phyloP scores from a whole-genome alignment of 2,888 invertebrate species.

The Caenorhabditis sinica region DNA sequence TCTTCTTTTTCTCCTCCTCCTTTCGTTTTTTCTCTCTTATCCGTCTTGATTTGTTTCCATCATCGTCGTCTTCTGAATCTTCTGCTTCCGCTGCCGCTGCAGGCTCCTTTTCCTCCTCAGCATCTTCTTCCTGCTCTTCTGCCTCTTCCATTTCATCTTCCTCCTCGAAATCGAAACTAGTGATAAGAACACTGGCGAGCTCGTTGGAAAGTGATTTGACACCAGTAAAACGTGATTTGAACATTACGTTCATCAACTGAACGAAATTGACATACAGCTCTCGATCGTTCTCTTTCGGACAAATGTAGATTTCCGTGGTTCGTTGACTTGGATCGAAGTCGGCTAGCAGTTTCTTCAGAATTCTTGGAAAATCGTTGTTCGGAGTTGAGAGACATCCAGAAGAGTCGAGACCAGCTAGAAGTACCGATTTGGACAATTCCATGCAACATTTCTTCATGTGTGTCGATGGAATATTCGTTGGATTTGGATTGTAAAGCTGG shows the following conservation, averaged over 20 bases:
- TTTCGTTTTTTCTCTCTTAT: conserved; percentile 14
- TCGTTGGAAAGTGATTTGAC: conserved; percentile 46
- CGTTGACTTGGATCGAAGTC: conserved; percentile 26
- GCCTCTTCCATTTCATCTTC: conserved; percentile 19
- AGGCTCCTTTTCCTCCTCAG: conserved; percentile 21
- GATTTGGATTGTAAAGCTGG: conserved; percentile 35
- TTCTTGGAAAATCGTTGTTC: conserved; percentile 31
- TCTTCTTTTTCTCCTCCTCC: conserved; percentile 5
- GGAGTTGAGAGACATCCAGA: conserved; percentile 12
- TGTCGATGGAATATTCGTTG: conserved; percentile 21
- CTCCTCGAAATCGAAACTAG: conserved; percentile 36
- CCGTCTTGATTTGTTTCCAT: neutral
- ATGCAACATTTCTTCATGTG: conserved; percentile 60
- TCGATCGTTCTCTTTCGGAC: conserved; percentile 65
- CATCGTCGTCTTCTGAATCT: conserved; percentile 6
- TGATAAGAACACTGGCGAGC: conserved; percentile 22
- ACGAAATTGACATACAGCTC: conserved; percentile 70
- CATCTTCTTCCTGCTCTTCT: conserved; percentile 14
- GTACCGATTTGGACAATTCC: conserved; percentile 58
- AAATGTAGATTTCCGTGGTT: conserved; percentile 65
- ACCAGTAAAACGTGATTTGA: conserved; percentile 10
- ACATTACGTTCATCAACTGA: conserved; percentile 48
- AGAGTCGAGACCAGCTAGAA: conserved; percentile 62
- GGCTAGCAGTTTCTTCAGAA: conserved; percentile 36
- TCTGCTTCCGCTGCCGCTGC: conserved; percentile 13